Evolutionary conservation across 2,113 vertebrate species (phyloP).

Genomic region (Corythoichthys intestinalis): DNA sequence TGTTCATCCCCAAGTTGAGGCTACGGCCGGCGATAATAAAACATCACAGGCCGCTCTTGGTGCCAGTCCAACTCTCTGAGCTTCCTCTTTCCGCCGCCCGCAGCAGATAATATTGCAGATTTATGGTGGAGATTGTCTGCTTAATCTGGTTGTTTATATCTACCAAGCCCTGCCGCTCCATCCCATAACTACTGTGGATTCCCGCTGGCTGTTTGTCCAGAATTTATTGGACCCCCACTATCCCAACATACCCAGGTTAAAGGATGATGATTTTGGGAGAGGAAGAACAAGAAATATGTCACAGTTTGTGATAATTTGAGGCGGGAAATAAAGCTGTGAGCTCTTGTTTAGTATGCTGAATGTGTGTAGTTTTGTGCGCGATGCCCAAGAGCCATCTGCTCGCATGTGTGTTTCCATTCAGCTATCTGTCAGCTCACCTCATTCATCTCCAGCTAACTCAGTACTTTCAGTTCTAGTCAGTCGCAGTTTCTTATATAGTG

Average conservation of each 20-base stretch:
- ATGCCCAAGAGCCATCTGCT: not conserved
- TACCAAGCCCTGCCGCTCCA: constrained; percentile 3
- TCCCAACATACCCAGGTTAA: too few species aligned
- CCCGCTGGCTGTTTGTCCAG: constrained; percentile 27
- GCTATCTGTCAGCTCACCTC: constrained; percentile 25
- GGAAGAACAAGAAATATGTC: constrained; percentile 15
- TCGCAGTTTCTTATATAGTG: constrained; percentile 7
- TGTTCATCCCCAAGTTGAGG: constrained; percentile 37
- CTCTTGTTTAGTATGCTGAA: constrained; percentile 24
- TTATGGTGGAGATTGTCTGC: constrained; percentile 49
- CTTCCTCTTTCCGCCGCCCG: constrained; percentile 24
- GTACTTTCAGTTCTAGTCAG: constrained; percentile 24
- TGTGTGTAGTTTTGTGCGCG: constrained; percentile 23
- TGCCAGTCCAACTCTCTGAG: constrained; percentile 12
- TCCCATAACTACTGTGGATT: constrained; percentile 14
- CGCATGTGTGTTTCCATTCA: constrained; percentile 24
- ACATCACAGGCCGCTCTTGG: constrained; percentile 21
- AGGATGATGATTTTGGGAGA: constrained; percentile 6
- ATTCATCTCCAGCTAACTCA: constrained; percentile 39
- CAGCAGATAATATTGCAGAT: constrained; percentile 49
- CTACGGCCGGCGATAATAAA: constrained; percentile 17
- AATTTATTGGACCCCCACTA: constrained; percentile 7
- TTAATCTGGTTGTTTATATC: constrained; percentile 51
- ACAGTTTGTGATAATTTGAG: constrained; percentile 11
- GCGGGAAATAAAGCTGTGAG: not conserved